These are phyloP conservation scores for Conchocele bisecta DNA, from an alignment of 2,888 invertebrate genomes.

Conservation along the genomic window DNA sequence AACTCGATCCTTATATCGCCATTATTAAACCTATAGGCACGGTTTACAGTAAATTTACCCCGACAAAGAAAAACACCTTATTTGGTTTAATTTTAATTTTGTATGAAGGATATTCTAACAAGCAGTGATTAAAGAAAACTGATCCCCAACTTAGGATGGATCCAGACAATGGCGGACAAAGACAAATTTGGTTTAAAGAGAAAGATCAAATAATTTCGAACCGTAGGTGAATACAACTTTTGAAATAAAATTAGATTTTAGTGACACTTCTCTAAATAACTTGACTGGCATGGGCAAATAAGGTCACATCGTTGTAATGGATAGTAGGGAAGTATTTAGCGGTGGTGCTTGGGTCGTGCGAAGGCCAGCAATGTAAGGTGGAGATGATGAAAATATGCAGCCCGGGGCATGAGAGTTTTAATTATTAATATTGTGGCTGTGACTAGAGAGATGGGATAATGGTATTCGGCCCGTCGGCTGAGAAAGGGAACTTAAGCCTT, in stretches of 20 bases:
- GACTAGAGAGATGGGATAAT: no score
- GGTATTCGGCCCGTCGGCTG: no score
- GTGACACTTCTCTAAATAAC: conserved; percentile 38
- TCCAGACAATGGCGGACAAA: conserved; percentile 27
- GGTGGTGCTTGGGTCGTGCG: no score
- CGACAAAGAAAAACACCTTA: conserved; percentile 53
- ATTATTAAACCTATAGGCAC: conserved; percentile 48
- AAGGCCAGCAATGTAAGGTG: no score
- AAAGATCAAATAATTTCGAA: conserved; percentile 50
- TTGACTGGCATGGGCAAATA: conserved; percentile 46
- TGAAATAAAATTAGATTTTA: conserved; percentile 31
- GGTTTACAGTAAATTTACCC: conserved; percentile 53
- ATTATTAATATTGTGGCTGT: no score
- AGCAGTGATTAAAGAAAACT: conserved; percentile 53
- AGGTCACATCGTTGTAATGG: conserved; percentile 48
- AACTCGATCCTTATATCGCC: conserved; percentile 39
- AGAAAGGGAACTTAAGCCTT: no score
- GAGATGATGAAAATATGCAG: no score
- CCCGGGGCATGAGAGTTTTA: no score
- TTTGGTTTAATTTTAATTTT: conserved; percentile 57
- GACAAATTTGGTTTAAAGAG: conserved; percentile 36
- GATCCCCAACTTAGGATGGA: conserved; percentile 39
- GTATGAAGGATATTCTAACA: conserved; percentile 50
- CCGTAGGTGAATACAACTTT: conserved; percentile 29
- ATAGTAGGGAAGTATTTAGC: conserved; percentile 33